Evolutionary conservation across 1,140 invertebrate genomes (phyloP).

Genomic region (Nasonia vitripennis): DNA sequence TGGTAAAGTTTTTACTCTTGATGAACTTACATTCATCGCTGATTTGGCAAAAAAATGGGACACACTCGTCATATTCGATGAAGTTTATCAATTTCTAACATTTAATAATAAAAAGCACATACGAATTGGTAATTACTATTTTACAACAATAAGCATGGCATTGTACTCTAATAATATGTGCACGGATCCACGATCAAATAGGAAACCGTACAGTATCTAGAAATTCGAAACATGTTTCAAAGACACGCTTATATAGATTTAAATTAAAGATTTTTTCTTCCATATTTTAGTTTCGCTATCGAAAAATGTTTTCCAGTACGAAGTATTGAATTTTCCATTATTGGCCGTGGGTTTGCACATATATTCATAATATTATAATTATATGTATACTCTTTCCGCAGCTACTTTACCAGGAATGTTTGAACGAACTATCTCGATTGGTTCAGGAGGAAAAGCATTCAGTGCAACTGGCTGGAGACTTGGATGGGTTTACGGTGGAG

Average conservation of each 20-base stretch:
- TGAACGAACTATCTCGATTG: constrained; percentile 97
- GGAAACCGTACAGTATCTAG: neutral
- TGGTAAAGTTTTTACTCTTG: constrained; percentile 88
- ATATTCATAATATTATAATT: constrained; percentile 19
- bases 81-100: constrained; percentile 99
- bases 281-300: neutral
- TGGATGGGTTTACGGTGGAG: constrained; percentile 95
- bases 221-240: neutral
- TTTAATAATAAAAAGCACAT: constrained; percentile 91
- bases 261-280: no score
- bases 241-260: neutral
- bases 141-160: neutral
- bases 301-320: neutral
- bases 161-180: neutral
- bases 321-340: neutral
- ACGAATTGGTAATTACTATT: constrained; percentile 83
- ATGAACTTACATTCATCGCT: constrained; percentile 87
- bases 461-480: constrained; percentile 98
- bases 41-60: constrained; percentile 94
- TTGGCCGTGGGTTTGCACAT: no score
- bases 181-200: neutral
- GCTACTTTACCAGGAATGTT: constrained; percentile 97
- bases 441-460: constrained; percentile 98
- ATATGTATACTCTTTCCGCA: constrained; percentile 64
- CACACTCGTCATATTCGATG: constrained; percentile 93